Percentiles rank a stretch among this genome's conserved stretches.
Evolutionary conservation across 2,797 vertebrate genomes (phyloP).

Genomic region (Neomorphus geoffroyi): DNA sequence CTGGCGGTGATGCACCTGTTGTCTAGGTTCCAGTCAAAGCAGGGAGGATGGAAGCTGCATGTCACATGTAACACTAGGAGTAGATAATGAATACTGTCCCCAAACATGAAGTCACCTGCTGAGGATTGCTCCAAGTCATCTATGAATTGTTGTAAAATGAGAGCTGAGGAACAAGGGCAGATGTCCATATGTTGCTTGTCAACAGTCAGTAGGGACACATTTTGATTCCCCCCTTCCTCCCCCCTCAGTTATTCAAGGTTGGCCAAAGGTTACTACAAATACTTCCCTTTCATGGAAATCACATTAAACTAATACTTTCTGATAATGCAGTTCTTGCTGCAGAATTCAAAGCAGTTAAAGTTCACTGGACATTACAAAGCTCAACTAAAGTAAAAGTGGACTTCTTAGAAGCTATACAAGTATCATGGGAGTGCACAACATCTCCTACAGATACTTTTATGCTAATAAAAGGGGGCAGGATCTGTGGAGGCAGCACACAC

Average conservation of each 20-base stretch:
- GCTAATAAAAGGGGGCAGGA: not conserved
- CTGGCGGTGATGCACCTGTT: not conserved
- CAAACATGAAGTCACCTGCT: not conserved
- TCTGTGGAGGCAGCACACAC: not conserved
- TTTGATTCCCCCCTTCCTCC: accelerated
- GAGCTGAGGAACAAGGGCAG: not conserved
- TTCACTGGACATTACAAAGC: not conserved
- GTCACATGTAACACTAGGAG: accelerated
- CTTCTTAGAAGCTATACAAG: not conserved
- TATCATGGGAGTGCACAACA: not conserved
- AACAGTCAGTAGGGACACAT: not conserved
- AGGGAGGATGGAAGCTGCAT: accelerated
- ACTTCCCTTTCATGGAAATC: not conserved
- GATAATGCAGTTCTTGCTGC: not conserved
- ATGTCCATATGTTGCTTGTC: not conserved
- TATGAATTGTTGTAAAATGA: not conserved
- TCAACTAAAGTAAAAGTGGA: not conserved
- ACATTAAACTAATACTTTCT: accelerated
- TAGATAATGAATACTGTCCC: accelerated
- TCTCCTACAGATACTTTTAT: not conserved
- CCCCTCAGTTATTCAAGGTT: not conserved
- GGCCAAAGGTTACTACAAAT: not conserved
- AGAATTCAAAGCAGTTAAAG: not conserved
- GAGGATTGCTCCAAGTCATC: not conserved
- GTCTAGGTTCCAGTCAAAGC: not conserved